Percentiles rank a stretch among this genome's conserved stretches.
phyloP scores from a whole-genome alignment of 2,888 invertebrate species.

The Perizoma flavofasciatum region DNA sequence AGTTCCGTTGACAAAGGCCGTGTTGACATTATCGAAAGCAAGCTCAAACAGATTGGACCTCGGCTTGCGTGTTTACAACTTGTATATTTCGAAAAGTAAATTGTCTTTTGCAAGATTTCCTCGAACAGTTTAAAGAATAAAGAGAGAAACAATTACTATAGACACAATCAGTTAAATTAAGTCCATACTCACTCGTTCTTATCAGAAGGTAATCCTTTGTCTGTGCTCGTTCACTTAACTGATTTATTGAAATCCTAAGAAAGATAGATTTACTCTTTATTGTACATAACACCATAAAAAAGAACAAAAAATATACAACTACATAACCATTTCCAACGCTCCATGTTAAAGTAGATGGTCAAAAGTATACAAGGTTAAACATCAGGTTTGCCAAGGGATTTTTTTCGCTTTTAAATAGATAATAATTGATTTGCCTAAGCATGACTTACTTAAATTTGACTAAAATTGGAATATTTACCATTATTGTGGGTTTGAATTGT shows the following conservation, averaged over 20 bases:
- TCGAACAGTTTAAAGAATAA: slow-evolving; percentile 43
- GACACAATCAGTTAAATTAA: slow-evolving; percentile 7
- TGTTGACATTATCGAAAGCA: slow-evolving; percentile 81
- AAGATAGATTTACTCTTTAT: not conserved
- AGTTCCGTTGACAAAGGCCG: slow-evolving; percentile 69
- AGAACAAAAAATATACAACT: too few species aligned
- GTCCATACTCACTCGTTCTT: not conserved
- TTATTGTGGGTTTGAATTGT: too few species aligned
- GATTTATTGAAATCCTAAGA: not conserved
- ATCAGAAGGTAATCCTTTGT: slow-evolving; percentile 5
- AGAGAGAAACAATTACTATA: slow-evolving; percentile 15
- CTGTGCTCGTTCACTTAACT: slow-evolving; percentile 2
- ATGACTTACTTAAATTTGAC: too few species aligned
- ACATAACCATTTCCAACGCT: too few species aligned
- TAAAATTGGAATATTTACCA: too few species aligned
- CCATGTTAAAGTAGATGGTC: too few species aligned
- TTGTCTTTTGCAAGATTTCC: slow-evolving; percentile 62
- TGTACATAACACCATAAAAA: too few species aligned
- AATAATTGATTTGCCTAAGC: too few species aligned
- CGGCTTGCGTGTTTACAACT: slow-evolving; percentile 58
- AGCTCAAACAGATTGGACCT: slow-evolving; percentile 69
- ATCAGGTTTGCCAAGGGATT: too few species aligned
- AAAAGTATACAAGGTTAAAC: too few species aligned
- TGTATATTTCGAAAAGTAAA: slow-evolving; percentile 72
- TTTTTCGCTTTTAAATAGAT: too few species aligned